These are phyloP conservation scores for Bombus difficillimus DNA, from an alignment of 1,140 invertebrate genomes.

Conservation along the genomic window DNA sequence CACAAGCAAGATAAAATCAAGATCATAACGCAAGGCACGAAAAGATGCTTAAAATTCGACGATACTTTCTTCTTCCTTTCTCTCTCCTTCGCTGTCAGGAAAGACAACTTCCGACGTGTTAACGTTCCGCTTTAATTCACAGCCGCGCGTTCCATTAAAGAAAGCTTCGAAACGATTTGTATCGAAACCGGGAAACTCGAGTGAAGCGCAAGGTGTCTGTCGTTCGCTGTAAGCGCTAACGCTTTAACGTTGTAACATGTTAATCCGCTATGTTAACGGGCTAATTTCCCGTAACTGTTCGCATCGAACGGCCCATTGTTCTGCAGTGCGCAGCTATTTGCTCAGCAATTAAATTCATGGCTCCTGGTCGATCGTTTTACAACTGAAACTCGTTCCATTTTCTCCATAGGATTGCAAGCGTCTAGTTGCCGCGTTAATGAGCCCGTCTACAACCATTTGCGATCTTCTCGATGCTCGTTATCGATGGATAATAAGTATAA, in stretches of 20 bases:
- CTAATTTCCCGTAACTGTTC: constrained; percentile 42
- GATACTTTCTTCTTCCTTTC: not conserved
- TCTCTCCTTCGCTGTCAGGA: not conserved
- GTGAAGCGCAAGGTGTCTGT: not conserved
- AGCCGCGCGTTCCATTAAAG: not conserved
- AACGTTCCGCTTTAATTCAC: not conserved
- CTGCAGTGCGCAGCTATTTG: not conserved
- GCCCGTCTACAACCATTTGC: not conserved
- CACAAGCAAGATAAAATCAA: not conserved
- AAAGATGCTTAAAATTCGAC: not conserved
- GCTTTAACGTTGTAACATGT: constrained; percentile 25
- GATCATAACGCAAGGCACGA: not conserved
- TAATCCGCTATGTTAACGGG: constrained; percentile 47
- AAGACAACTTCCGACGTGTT: not conserved
- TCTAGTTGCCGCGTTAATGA: not conserved
- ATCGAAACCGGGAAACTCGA: not conserved
- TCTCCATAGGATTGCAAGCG: not conserved
- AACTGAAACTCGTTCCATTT: not conserved
- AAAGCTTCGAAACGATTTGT: not conserved
- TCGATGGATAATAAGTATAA: not conserved
- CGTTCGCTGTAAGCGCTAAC: constrained; percentile 1
- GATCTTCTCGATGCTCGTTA: not conserved
- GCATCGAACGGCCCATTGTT: constrained; percentile 26
- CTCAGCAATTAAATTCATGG: not conserved
- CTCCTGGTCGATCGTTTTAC: not conserved